Evolutionary conservation across 2,888 invertebrate species (phyloP), one percentile per base, ranked within the genome.

Genomic region (Protula sp.): DNA sequence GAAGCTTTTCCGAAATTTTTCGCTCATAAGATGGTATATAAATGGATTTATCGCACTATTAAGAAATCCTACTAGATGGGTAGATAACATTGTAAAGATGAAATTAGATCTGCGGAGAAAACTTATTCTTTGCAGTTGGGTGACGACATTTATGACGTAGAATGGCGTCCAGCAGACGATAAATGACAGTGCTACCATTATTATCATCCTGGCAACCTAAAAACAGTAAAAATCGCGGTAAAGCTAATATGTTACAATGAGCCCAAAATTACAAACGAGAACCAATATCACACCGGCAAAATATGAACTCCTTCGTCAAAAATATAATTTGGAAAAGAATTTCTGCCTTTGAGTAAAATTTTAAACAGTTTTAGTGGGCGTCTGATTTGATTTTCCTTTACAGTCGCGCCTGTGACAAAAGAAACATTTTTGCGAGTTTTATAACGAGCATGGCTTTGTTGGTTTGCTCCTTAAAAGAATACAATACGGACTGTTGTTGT

Each of bases 31-130:
- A 27, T 71, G 72, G 70, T 83, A 83, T 58, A 83, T 81, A 66
- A 83, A 74, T 0, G 83, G 83, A 62, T 83, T 83, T 54, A 82
- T 72, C 61, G 80, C 81, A 54, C 82, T 82, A 69, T 83, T 83
- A 30, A 80, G 65, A 66, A 83, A 83, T 28, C 81, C 82, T 50
- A 77, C 72, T 26, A 82, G 68, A 65, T 83, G 82, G 30, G 81
- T 79, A 59, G 73, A 68, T 14, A 83, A 74, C 82, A 83, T 82
- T 22, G 81, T 82, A 67, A 83, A 82, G 64, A 82, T 74, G 67
- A 78, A 83, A 64, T 83, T 78, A 14, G 76, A 70, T 26, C 77
- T 66, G 4, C 74, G 65, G 28, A 82, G 72, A 64, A 80, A 82
- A 60, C 77, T 82, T 48, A 58, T 66, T 3, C 67, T 58, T 61